phyloP scores from a whole-genome alignment of 2,888 invertebrate species.

The Scaptomyza flava region DNA sequence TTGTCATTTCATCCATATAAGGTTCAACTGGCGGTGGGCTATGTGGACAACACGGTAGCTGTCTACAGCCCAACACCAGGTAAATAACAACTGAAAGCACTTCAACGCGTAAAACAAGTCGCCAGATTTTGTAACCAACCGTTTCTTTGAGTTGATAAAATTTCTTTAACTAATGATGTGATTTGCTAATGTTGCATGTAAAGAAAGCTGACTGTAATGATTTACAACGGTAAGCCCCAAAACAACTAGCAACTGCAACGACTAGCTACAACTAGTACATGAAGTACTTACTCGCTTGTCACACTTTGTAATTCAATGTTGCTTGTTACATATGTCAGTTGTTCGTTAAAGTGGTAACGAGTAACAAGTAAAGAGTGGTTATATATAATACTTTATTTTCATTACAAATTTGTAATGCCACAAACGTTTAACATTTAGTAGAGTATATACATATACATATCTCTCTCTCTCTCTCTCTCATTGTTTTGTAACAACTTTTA shows the following conservation, averaged over 20 bases:
- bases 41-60: constrained; percentile 92
- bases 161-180: too few species aligned
- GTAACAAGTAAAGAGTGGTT: background rate
- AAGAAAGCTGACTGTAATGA: too few species aligned
- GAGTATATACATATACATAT: too few species aligned
- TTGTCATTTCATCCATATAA: constrained; percentile 95
- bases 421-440: too few species aligned
- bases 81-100: constrained; percentile 36
- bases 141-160: too few species aligned
- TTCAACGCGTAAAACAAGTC: too few species aligned
- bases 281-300: background rate
- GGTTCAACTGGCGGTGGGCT: constrained; percentile 93
- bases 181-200: too few species aligned
- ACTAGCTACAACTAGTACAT: background rate
- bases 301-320: too few species aligned
- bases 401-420: too few species aligned
- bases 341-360: background rate
- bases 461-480: background rate
- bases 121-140: too few species aligned
- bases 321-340: background rate
- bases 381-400: too few species aligned
- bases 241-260: background rate
- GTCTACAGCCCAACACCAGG: constrained; percentile 87
- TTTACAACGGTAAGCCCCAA: too few species aligned
- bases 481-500: background rate